phyloP scores from a whole-genome alignment of 2,797 vertebrate genomes.

The Triplophysa bombifrons region DNA sequence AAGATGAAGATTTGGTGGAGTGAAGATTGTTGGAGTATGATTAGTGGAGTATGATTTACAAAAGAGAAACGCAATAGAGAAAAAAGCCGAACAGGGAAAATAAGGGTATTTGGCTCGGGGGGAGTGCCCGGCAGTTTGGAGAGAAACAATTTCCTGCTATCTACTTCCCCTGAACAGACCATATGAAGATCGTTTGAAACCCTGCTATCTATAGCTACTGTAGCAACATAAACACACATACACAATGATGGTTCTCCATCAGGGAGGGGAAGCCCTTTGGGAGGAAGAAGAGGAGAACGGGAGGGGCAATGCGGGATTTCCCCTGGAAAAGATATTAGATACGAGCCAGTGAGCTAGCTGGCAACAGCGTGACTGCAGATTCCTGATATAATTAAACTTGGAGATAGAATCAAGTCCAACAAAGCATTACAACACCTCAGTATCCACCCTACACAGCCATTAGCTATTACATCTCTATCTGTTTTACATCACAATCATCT shows the following conservation, averaged over 20 bases:
- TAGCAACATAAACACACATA: neutral
- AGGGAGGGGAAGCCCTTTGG: constrained; percentile 48
- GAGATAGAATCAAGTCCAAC: constrained; percentile 31
- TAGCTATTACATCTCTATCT: neutral
- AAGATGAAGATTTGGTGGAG: constrained; percentile 15
- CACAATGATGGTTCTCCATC: neutral
- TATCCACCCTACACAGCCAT: constrained; percentile 5
- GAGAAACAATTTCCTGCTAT: neutral
- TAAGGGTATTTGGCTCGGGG: constrained; percentile 13
- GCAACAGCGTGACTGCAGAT: constrained; percentile 55
- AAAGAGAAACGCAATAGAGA: constrained; percentile 10
- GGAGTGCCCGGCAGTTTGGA: neutral
- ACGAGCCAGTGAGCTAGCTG: constrained; percentile 46
- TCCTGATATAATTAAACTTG: constrained; percentile 48
- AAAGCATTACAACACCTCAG: constrained; percentile 19
- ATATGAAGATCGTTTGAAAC: neutral
- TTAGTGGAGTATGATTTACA: constrained; percentile 3
- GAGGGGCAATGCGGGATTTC: constrained; percentile 54
- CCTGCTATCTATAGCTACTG: neutral
- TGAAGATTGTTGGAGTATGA: no score
- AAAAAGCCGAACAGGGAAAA: constrained; percentile 14
- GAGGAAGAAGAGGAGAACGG: constrained; percentile 18
- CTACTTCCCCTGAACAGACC: neutral
- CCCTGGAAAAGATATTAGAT: constrained; percentile 49
- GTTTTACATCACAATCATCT: neutral